Conservation (phyloP, 2,797 vertebrate species). For the Chelmon rostratus region DNA sequence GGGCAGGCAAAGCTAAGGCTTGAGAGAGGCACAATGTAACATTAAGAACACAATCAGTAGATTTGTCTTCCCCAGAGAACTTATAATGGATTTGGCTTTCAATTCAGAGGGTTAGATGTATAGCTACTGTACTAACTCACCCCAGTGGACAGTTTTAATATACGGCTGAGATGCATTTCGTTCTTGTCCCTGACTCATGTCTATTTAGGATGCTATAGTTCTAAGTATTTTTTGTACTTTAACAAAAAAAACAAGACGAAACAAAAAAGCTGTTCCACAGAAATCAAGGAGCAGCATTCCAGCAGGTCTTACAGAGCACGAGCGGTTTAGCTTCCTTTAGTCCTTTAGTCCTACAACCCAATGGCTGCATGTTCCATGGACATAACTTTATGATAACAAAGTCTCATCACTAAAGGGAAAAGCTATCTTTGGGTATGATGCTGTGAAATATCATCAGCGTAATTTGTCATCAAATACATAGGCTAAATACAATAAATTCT, state of each 20-base stretch:
- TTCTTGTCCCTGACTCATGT: slow-evolving; percentile 39
- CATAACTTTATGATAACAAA: neutral
- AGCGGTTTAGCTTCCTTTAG: neutral
- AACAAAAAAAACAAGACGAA: neutral
- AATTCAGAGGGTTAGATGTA: slow-evolving; percentile 65
- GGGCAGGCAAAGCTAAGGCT: slow-evolving; percentile 34
- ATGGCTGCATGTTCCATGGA: neutral
- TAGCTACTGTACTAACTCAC: slow-evolving; percentile 45
- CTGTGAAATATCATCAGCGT: neutral
- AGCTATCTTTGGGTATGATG: neutral
- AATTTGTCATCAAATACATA: neutral
- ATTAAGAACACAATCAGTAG: slow-evolving; percentile 69
- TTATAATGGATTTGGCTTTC: slow-evolving; percentile 66
- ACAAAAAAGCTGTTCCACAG: neutral
- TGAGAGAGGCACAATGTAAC: slow-evolving; percentile 48
- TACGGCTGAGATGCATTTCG: slow-evolving; percentile 41
- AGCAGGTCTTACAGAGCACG: neutral
- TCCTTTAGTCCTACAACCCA: too few species aligned
- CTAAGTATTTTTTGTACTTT: neutral
- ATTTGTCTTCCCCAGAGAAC: slow-evolving; percentile 61
- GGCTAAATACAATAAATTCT: neutral
- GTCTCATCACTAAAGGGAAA: neutral
- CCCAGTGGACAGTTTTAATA: slow-evolving; percentile 51
- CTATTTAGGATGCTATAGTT: slow-evolving; percentile 27
- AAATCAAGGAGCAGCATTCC: neutral